Percentiles rank a stretch among this genome's conserved stretches.
These are phyloP conservation scores for Pantherophis alleghaniensis DNA, from an alignment of 2,797 vertebrate genomes.

Conservation along the genomic window DNA sequence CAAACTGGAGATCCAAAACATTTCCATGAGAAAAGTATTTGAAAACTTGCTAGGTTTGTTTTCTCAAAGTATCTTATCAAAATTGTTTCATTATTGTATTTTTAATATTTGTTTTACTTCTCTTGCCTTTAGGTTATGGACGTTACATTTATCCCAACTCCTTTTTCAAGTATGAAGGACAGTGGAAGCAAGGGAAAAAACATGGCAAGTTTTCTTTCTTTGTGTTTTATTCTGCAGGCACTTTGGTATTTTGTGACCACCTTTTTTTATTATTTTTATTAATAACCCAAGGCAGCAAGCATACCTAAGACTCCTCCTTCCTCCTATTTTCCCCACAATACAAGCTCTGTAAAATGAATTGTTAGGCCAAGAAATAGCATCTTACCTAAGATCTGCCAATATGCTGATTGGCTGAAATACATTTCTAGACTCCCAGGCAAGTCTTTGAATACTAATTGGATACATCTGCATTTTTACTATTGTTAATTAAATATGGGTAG, in stretches of 20 bases:
- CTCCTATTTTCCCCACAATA: not conserved
- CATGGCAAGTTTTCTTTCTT: conserved; percentile 58
- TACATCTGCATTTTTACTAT: not conserved
- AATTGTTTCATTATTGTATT: not conserved
- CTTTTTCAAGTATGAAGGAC: conserved; percentile 74
- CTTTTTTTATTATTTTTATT: not conserved
- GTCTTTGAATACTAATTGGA: not conserved
- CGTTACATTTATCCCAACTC: conserved; percentile 66
- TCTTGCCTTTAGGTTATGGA: conserved; percentile 62
- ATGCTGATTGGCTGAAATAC: not conserved
- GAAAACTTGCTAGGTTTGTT: not conserved
- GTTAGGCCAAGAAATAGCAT: not conserved
- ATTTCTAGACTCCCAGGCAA: not conserved
- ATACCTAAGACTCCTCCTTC: not conserved
- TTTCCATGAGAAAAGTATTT: not conserved
- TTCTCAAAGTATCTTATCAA: not conserved
- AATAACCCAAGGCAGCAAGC: not conserved
- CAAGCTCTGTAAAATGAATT: not conserved
- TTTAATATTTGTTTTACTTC: not conserved
- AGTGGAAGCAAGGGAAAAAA: conserved; percentile 69
- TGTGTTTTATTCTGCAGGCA: not conserved
- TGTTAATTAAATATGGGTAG: not conserved
- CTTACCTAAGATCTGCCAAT: not conserved
- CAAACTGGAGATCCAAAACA: not conserved
- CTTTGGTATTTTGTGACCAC: not conserved